Evolutionary conservation across 1,140 invertebrate species (phyloP), one percentile per base, ranked within the genome.

Genomic region (Pseudomyrmex concolor): DNA sequence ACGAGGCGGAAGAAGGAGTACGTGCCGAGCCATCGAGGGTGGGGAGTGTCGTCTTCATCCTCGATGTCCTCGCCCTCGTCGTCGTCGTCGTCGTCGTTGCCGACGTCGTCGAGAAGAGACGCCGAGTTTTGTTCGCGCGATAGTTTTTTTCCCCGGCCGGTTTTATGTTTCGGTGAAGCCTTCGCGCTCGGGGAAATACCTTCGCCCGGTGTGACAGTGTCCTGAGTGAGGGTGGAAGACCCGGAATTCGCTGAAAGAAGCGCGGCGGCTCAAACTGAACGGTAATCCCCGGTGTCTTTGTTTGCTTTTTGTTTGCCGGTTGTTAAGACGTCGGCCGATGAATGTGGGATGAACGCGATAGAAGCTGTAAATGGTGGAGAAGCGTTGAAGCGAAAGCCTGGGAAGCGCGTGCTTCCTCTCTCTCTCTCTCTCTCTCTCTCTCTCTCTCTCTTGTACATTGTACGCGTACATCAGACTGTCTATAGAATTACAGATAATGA

Each of bases 21-120:
- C 64, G 73, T 81, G 55, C 60, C 77, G 89, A 82, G 82, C 72
- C 77, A 59, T 70, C 74, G 70, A 77, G 83, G 77, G 89, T 82
- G 87, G 84, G 83, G 84, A 85, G 70, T 72, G 19, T 66, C 76
- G 64, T 78, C 2, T 34, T 55, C 73, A 4, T 66, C 63, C 50
- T 55, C 64, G 78, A 34, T 45, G 57, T 48, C 74, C 76, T 86
- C 63, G 22, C 19, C 54, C 13, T 72, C 78, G 7, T 80, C 87
- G 59, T 84, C 68, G 81, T 66, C 45, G n/a, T 68, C 66, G 9
- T 50, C 48, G n/a, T 66, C 76, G 64, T 78, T 51, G 67, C 45
- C 64, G 34, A 34, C 34, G 34, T 34, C 34, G 80, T 73, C 85
- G 72, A 54, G 72, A 54, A 62, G 63, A 84, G 57, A 71, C 81